Evolutionary conservation across 2,797 vertebrate species (phyloP).

Genomic region (Tadarida brasiliensis): DNA sequence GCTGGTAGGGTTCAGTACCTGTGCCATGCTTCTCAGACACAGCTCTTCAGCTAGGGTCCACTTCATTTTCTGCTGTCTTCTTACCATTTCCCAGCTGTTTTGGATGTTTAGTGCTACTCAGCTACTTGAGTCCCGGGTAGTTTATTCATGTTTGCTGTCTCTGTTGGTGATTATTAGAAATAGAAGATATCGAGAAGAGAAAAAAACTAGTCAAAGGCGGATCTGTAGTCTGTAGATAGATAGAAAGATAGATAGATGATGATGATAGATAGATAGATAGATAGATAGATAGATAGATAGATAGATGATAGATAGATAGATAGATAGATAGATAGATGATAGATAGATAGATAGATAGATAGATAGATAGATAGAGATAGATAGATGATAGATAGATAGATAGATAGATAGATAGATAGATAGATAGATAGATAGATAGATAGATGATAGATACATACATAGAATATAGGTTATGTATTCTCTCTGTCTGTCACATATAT

Average conservation of each 20-base stretch:
- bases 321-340: too few species aligned
- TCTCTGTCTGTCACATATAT: not conserved
- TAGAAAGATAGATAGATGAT: not conserved
- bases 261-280: not conserved
- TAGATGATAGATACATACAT: not conserved
- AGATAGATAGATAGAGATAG: not conserved
- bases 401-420: not conserved
- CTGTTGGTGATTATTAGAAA: not conserved
- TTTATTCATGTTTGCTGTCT: not conserved
- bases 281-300: not conserved
- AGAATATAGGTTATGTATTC: not conserved
- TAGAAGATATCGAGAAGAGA: not conserved
- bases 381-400: not conserved
- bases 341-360: too few species aligned
- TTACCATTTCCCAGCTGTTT: not conserved
- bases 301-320: not conserved
- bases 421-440: not conserved
- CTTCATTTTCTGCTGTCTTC: not conserved
- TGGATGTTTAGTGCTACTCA: not conserved
- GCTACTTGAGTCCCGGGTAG: not conserved
- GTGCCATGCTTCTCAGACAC: not conserved
- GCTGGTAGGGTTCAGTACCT: not conserved
- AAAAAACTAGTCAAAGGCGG: not conserved
- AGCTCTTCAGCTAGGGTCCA: not conserved
- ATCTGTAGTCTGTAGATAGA: too few species aligned